phyloP scores from a whole-genome alignment of 1,140 invertebrate genomes.

The Mycetomoellerius zeteki region DNA sequence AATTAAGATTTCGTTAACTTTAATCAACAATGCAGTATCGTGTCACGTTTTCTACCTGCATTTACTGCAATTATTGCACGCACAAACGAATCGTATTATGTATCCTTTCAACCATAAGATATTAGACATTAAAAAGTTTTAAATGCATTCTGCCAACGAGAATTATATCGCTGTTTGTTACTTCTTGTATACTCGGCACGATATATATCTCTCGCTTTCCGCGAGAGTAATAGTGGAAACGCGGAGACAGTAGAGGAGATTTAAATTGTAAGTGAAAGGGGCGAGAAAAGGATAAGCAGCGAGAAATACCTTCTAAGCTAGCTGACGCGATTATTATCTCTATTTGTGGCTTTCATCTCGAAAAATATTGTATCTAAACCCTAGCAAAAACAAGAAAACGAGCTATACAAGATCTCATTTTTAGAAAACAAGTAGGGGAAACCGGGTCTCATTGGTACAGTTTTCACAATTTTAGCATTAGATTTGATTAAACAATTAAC shows the following conservation, averaged over 20 bases:
- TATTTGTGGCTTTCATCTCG: slow-evolving; percentile 26
- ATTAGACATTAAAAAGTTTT: slow-evolving; percentile 49
- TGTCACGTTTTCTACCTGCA: neutral
- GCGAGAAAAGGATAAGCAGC: slow-evolving; percentile 52
- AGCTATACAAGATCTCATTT: neutral
- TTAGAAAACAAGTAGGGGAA: neutral
- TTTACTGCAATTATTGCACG: neutral
- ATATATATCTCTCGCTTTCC: slow-evolving; percentile 40
- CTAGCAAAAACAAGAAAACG: neutral
- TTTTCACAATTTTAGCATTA: too few relatives aligned
- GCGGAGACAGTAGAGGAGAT: slow-evolving; percentile 2
- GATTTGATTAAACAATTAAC: too few relatives aligned
- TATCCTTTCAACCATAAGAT: slow-evolving; percentile 27
- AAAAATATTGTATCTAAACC: slow-evolving; percentile 33
- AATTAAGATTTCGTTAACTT: slow-evolving; percentile 53
- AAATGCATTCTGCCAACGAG: slow-evolving; percentile 43
- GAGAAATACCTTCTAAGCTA: slow-evolving; percentile 54
- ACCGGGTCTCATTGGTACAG: too few relatives aligned
- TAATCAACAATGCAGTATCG: slow-evolving; percentile 25
- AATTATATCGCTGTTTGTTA: slow-evolving; percentile 62
- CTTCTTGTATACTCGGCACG: slow-evolving; percentile 27
- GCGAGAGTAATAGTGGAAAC: slow-evolving; percentile 32
- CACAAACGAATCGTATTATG: slow-evolving; percentile 40
- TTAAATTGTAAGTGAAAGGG: slow-evolving; percentile 54
- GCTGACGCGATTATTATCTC: slow-evolving; percentile 51